Conservation (phyloP, 2,113 vertebrate species). For the Catharus bicknelli region DNA sequence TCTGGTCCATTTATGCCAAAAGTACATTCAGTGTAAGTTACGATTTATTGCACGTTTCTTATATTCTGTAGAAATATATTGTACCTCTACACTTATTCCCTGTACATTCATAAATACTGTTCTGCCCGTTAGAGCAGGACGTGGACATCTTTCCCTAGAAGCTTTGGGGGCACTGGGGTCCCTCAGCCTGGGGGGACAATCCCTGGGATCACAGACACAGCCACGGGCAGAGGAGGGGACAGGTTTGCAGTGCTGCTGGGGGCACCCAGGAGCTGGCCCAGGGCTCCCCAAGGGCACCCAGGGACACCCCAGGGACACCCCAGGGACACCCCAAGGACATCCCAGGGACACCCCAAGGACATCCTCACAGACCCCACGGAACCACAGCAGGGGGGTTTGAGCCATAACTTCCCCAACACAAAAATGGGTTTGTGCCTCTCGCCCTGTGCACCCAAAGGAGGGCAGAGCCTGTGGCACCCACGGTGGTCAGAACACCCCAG, state of each 20-base stretch:
- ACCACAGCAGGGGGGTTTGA: fast-evolving
- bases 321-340: background rate
- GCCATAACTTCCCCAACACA: fast-evolving
- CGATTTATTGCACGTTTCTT: conserved; percentile 58
- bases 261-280: background rate
- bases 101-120: background rate
- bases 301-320: background rate
- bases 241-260: background rate
- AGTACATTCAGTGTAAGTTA: conserved; percentile 52
- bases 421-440: fast-evolving
- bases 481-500: fast-evolving
- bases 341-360: background rate
- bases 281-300: background rate
- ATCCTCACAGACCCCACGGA: background rate
- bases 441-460: background rate
- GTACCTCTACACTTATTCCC: conserved; percentile 9
- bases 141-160: background rate
- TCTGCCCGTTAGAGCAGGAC: background rate
- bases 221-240: background rate
- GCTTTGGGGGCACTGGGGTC: background rate
- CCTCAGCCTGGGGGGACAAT: background rate
- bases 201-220: conserved; percentile 24
- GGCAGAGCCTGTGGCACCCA: background rate
- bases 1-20: conserved; percentile 11
- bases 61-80: conserved; percentile 10